Percentiles rank a stretch among this genome's conserved stretches.
phyloP scores from a whole-genome alignment of 2,888 invertebrate species.

The Malacosoma neustria region DNA sequence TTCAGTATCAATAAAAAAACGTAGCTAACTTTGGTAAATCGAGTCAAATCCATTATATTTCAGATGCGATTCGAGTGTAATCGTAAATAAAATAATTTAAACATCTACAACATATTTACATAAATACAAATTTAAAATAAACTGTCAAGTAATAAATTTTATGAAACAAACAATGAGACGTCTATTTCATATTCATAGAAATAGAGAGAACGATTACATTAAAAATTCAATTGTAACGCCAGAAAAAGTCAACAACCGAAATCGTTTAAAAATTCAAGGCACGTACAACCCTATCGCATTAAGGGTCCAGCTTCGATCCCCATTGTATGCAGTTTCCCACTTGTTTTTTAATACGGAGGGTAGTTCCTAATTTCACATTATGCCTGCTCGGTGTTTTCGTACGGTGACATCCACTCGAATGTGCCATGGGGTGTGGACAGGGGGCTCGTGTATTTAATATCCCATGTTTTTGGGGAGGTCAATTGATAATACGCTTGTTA shows the following conservation, averaged over 20 bases:
- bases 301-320: slow-evolving; percentile 55
- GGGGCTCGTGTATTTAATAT: slow-evolving; percentile 24
- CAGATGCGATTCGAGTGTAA: no score
- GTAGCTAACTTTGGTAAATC: no score
- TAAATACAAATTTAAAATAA: no score
- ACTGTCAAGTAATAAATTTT: no score
- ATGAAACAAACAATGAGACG: slow-evolving; percentile 2
- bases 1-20: no score
- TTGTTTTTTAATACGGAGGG: slow-evolving; percentile 68
- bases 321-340: slow-evolving; percentile 57
- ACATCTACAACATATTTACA: no score
- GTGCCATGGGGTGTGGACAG: slow-evolving; percentile 13
- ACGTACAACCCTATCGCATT: slow-evolving; percentile 48
- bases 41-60: no score
- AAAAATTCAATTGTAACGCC: not conserved
- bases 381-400: slow-evolving; percentile 56
- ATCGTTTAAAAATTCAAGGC: slow-evolving; percentile 45
- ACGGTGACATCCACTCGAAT: slow-evolving; percentile 55
- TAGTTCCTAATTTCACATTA: slow-evolving; percentile 64
- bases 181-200: not conserved
- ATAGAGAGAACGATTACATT: not conserved
- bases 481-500: slow-evolving; percentile 25
- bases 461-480: slow-evolving; percentile 45
- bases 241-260: slow-evolving; percentile 25
- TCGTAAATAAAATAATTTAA: no score